These are phyloP conservation scores for Amblyteles armatorius DNA, from an alignment of 2,888 invertebrate species.

Conservation along the genomic window DNA sequence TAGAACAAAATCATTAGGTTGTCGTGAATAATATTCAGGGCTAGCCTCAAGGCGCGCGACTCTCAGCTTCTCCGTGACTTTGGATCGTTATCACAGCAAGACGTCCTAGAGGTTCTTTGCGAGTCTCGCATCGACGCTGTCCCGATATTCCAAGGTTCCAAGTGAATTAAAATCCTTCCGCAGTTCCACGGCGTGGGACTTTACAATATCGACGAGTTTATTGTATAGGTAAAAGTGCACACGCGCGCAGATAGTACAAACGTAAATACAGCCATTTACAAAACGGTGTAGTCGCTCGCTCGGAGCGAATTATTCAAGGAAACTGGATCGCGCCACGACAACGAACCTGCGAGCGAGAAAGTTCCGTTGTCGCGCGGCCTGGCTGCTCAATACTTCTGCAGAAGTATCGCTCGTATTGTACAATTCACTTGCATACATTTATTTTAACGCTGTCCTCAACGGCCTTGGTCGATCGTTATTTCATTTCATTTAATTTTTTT, in stretches of 20 bases:
- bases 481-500: conserved; percentile 10
- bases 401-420: conserved; percentile 73
- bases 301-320: conserved; percentile 79
- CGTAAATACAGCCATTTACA: background rate
- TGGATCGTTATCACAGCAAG: conserved; percentile 34
- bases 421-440: conserved; percentile 57
- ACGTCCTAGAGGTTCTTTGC: background rate
- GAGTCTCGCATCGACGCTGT: conserved; percentile 4
- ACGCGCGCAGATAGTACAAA: background rate
- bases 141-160: conserved; percentile 43
- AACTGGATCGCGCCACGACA: conserved; percentile 79
- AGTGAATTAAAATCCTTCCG: conserved; percentile 34
- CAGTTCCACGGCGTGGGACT: background rate
- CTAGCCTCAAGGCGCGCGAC: background rate
- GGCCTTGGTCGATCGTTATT: conserved; percentile 63
- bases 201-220: background rate
- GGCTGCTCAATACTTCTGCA: conserved; percentile 54
- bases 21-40: conserved; percentile 35
- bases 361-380: conserved; percentile 78
- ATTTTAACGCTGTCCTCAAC: conserved; percentile 41
- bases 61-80: conserved; percentile 30
- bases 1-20: conserved; percentile 11
- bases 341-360: conserved; percentile 79
- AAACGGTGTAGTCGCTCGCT: conserved; percentile 54
- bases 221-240: background rate